These are phyloP conservation scores for Drosophila atroscutellata DNA, from an alignment of 2,888 invertebrate genomes.

Conservation along the genomic window DNA sequence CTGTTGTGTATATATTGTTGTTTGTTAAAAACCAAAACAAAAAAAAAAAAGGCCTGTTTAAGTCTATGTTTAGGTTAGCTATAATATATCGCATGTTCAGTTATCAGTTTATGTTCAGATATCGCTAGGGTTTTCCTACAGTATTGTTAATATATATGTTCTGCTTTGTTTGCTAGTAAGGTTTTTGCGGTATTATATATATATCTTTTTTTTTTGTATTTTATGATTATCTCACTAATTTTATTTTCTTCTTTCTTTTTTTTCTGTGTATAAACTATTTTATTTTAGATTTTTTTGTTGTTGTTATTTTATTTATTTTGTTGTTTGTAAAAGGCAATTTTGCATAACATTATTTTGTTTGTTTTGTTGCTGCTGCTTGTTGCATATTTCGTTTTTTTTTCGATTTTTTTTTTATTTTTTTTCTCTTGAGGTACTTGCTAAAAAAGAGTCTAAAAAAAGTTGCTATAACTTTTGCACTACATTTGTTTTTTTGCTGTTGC, in stretches of 20 bases:
- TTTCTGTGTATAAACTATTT: constrained; percentile 29
- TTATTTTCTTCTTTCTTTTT: constrained; percentile 5
- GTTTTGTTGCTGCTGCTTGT: constrained; percentile 21
- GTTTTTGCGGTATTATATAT: constrained; percentile 70
- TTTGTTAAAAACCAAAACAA: constrained; percentile 8
- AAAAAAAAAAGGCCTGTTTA: constrained; percentile 27
- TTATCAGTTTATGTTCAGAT: constrained; percentile 48
- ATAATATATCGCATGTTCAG: constrained; percentile 59
- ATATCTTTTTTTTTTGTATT: constrained; percentile 25
- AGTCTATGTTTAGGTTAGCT: constrained; percentile 41
- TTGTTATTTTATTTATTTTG: constrained; percentile 26
- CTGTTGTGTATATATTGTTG: constrained; percentile 11
- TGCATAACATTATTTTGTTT: constrained; percentile 53
- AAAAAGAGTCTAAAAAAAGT: constrained; percentile 68
- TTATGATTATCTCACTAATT: constrained; percentile 53
- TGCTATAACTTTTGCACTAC: constrained; percentile 57
- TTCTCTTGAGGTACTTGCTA: constrained; percentile 71
- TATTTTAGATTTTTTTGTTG: constrained; percentile 7
- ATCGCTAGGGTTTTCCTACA: constrained; percentile 57
- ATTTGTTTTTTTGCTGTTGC: constrained; percentile 36
- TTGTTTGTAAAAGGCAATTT: constrained; percentile 56
- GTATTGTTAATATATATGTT: constrained; percentile 47
- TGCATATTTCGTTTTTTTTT: constrained; percentile 30
- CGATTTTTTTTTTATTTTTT: constrained; percentile 24
- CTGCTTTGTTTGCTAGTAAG: constrained; percentile 77